These are phyloP conservation scores for Eonycteris spelaea DNA, from an alignment of 2,113 vertebrate genomes.

Conservation along the genomic window DNA sequence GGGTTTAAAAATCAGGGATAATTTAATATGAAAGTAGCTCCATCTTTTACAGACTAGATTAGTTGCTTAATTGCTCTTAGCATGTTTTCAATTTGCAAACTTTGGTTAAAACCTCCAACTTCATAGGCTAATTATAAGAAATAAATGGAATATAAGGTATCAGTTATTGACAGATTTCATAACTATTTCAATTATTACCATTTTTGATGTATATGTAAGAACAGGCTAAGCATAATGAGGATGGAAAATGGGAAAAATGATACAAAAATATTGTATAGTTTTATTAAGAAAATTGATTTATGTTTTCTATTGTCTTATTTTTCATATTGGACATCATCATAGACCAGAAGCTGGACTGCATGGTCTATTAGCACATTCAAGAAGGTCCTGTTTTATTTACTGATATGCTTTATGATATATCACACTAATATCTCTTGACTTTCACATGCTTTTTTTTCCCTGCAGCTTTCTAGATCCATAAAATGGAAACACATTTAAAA, in stretches of 20 bases:
- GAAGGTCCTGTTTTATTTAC: neutral
- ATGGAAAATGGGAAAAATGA: neutral
- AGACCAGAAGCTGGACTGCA: neutral
- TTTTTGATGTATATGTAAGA: neutral
- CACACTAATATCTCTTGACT: conserved; percentile 1
- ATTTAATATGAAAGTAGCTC: neutral
- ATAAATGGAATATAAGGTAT: neutral
- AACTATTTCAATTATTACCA: neutral
- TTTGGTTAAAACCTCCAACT: neutral
- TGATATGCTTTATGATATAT: neutral
- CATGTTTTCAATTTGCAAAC: neutral
- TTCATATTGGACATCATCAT: neutral
- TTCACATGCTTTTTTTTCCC: neutral
- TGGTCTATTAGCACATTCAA: neutral
- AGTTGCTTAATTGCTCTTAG: neutral
- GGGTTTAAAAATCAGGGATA: neutral
- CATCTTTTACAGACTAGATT: neutral
- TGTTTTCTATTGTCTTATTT: neutral
- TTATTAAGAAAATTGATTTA: conserved; percentile 17
- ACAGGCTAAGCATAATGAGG: neutral
- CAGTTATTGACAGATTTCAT: neutral
- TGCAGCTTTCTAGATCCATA: neutral
- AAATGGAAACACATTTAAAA: conserved; percentile 37
- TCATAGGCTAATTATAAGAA: neutral
- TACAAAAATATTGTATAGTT: neutral